phyloP scores from a whole-genome alignment of 2,888 invertebrate species.

The Drosophila macrospina region DNA sequence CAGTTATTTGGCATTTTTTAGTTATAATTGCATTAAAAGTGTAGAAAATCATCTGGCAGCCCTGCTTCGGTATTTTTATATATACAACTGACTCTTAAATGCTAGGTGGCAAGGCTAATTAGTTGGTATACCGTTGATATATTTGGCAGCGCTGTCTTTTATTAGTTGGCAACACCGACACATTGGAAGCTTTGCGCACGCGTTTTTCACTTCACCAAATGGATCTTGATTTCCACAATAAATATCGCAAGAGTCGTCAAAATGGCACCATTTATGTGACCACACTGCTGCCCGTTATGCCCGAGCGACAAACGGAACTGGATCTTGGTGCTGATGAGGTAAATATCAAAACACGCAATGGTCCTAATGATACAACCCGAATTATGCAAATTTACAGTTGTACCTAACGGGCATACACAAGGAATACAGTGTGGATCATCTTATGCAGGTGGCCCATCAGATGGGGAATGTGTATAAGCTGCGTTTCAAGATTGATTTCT shows the following conservation, averaged over 20 bases:
- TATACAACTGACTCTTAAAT: slow-evolving; percentile 1
- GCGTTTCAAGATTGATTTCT: slow-evolving; percentile 77
- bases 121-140: not conserved
- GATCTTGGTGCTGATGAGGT: slow-evolving; percentile 79
- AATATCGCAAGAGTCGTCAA: slow-evolving; percentile 56
- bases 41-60: slow-evolving; percentile 12
- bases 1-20: slow-evolving; percentile 10
- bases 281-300: slow-evolving; percentile 30
- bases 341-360: too few species aligned
- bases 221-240: slow-evolving; percentile 10
- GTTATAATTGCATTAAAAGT: slow-evolving; percentile 6
- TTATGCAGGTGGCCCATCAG: slow-evolving; percentile 63
- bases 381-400: slow-evolving; percentile 48
- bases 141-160: slow-evolving; percentile 16
- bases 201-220: slow-evolving; percentile 17
- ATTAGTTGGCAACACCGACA: not conserved
- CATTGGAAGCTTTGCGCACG: slow-evolving; percentile 33
- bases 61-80: not conserved
- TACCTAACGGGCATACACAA: slow-evolving; percentile 51
- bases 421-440: slow-evolving; percentile 37
- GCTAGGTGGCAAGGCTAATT: slow-evolving; percentile 6
- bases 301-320: slow-evolving; percentile 43
- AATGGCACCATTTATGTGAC: slow-evolving; percentile 79
- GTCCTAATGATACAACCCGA: too few species aligned
- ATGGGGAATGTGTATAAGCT: slow-evolving; percentile 77